Conservation (phyloP, 2,888 invertebrate species). For the Chrysodeixis includens region DNA sequence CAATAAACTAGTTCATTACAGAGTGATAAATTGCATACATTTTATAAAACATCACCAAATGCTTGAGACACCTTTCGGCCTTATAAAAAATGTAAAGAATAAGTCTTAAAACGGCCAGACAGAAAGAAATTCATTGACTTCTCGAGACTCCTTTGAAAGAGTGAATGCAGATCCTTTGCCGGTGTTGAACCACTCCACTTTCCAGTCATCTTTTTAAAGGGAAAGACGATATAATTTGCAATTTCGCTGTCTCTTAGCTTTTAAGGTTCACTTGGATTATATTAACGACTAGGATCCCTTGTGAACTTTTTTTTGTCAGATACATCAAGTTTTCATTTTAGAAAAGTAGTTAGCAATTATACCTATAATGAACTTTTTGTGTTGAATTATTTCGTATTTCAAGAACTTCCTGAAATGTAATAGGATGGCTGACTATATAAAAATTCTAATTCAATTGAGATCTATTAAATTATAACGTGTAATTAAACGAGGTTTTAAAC, state of each 20-base stretch:
- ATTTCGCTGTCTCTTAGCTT: slow-evolving; percentile 3
- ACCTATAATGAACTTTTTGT: too few relatives aligned
- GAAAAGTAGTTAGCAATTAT: too few relatives aligned
- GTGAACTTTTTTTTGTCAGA: background rate
- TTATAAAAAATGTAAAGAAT: background rate
- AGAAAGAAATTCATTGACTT: background rate
- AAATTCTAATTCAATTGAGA: too few relatives aligned
- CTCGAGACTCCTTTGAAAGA: background rate
- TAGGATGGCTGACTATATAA: too few relatives aligned
- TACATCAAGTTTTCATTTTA: too few relatives aligned
- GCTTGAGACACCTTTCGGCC: background rate
- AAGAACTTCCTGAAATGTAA: too few relatives aligned
- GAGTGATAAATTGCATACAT: too few relatives aligned
- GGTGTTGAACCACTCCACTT: slow-evolving; percentile 2
- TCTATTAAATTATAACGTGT: too few relatives aligned
- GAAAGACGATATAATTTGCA: slow-evolving; percentile 8
- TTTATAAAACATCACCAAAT: background rate
- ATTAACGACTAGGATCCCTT: background rate
- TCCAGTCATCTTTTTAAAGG: too few relatives aligned
- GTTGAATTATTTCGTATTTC: too few relatives aligned
- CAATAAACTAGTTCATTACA: too few relatives aligned
- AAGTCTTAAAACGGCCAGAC: background rate
- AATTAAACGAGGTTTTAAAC: too few relatives aligned
- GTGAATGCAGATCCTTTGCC: slow-evolving; percentile 4
- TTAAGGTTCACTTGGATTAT: background rate